Evolutionary conservation across 2,113 vertebrate species (phyloP).

Genomic region (Gymnocephalus cernua): DNA sequence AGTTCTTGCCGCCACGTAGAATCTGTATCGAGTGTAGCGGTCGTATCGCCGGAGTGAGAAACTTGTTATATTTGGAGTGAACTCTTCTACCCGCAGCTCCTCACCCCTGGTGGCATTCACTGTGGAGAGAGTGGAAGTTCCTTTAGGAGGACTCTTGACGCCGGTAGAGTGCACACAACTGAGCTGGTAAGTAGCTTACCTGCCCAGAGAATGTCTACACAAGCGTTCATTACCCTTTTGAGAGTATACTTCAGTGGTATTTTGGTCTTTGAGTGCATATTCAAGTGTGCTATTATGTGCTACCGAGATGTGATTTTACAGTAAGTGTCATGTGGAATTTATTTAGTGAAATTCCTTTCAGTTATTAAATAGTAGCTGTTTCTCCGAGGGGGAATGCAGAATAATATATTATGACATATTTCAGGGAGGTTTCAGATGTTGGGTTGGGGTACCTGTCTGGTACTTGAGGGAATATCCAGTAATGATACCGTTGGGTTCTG

Average conservation of each 20-base stretch:
- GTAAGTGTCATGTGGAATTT: neutral
- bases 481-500: conserved; percentile 94
- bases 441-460: conserved; percentile 85
- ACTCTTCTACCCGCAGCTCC: conserved; percentile 84
- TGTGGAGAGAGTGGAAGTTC: conserved; percentile 69
- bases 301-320: neutral
- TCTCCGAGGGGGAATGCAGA: neutral
- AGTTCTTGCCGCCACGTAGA: conserved; percentile 90
- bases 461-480: conserved; percentile 93
- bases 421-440: neutral
- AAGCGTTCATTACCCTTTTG: conserved; percentile 50
- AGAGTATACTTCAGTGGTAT: conserved; percentile 27
- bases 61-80: conserved; percentile 91
- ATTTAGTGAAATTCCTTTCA: conserved; percentile 14
- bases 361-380: neutral
- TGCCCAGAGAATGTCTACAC: conserved; percentile 20
- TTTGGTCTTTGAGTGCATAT: conserved; percentile 36
- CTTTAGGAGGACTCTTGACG: conserved; percentile 13
- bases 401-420: neutral
- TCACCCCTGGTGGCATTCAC: conserved; percentile 91
- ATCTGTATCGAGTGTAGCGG: conserved; percentile 93
- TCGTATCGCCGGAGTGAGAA: conserved; percentile 91
- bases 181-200: conserved; percentile 34
- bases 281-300: conserved; percentile 32
- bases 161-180: conserved; percentile 20